phyloP scores from a whole-genome alignment of 2,888 invertebrate genomes.

The Drosophila limbata region DNA sequence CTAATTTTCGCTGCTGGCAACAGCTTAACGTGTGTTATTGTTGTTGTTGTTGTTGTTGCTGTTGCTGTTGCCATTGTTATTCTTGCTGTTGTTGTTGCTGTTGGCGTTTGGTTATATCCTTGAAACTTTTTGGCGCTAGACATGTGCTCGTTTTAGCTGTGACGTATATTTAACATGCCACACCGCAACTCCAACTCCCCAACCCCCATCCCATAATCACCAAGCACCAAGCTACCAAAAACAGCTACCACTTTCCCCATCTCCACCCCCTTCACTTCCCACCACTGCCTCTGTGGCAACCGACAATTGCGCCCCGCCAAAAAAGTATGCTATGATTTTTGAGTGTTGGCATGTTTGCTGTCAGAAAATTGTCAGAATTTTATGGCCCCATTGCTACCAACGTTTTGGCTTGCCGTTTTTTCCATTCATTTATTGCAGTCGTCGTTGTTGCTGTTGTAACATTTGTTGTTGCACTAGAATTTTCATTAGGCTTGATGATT shows the following conservation, averaged over 20 bases:
- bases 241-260: neutral
- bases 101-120: constrained; percentile 73
- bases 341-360: constrained; percentile 82
- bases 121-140: constrained; percentile 75
- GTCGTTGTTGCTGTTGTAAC: constrained; percentile 13
- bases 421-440: constrained; percentile 7
- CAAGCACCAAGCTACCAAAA: constrained; percentile 10
- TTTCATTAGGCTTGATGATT: constrained; percentile 78
- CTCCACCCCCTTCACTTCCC: neutral
- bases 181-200: constrained; percentile 72
- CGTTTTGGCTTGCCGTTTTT: constrained; percentile 29
- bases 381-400: constrained; percentile 62
- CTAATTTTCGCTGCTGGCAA: constrained; percentile 62
- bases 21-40: constrained; percentile 66
- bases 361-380: constrained; percentile 81
- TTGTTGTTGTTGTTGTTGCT: constrained; percentile 17
- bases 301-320: constrained; percentile 24
- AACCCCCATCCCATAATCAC: neutral
- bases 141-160: constrained; percentile 75
- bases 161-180: constrained; percentile 80
- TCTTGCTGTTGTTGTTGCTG: constrained; percentile 29
- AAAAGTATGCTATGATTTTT: constrained; percentile 71
- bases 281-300: constrained; percentile 1
- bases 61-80: constrained; percentile 33
- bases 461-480: constrained; percentile 56